Evolutionary conservation across 2,888 invertebrate species (phyloP).

Genomic region (Amphipyra tragopoginis): DNA sequence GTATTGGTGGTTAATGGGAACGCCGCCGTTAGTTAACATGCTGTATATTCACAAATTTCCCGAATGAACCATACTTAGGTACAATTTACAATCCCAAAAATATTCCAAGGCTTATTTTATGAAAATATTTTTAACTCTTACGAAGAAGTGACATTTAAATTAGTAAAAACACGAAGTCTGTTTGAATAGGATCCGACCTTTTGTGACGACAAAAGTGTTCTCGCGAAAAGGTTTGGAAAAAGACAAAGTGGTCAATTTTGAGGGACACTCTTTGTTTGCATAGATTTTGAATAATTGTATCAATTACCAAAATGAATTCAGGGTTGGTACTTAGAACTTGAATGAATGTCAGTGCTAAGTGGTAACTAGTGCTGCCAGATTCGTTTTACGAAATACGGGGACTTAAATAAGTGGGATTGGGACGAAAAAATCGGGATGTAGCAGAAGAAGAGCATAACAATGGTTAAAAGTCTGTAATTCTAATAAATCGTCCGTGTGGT

Average conservation of each 20-base stretch:
- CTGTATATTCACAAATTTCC: too few relatives aligned
- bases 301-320: conserved; percentile 10
- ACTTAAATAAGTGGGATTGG: too few relatives aligned
- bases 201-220: conserved; percentile 9
- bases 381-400: too few relatives aligned
- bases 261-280: not conserved
- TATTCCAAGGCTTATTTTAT: not conserved
- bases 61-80: too few relatives aligned
- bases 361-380: too few relatives aligned
- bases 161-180: conserved; percentile 42
- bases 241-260: conserved; percentile 10
- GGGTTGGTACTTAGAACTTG: not conserved
- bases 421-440: too few relatives aligned
- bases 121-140: conserved; percentile 13
- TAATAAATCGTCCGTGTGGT: too few relatives aligned
- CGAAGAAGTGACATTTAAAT: conserved; percentile 8
- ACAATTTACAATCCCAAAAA: not conserved
- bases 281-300: conserved; percentile 4
- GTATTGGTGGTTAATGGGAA: too few relatives aligned
- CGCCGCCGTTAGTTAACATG: too few relatives aligned
- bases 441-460: too few relatives aligned
- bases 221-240: conserved; percentile 16
- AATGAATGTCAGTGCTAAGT: too few relatives aligned
- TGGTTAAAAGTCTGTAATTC: too few relatives aligned
- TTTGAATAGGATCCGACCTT: conserved; percentile 44